Percentiles rank a stretch among this genome's conserved stretches.
phyloP scores from a whole-genome alignment of 2,113 vertebrate species.

The Globicephala melas region DNA sequence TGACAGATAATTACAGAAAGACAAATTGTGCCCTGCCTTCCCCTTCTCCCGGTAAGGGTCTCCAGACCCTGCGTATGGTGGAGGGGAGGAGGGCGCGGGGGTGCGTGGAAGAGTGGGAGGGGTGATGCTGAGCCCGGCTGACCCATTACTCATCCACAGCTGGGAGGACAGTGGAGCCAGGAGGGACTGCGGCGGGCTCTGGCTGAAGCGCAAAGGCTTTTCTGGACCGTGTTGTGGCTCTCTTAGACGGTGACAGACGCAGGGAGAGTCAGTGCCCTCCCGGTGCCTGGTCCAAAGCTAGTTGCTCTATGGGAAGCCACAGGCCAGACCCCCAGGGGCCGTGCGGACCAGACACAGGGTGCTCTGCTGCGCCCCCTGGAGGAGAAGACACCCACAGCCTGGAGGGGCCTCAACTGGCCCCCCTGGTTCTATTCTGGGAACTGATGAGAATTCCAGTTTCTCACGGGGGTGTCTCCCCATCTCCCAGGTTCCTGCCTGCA shows the following conservation, averaged over 20 bases:
- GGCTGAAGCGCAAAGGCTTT: not conserved
- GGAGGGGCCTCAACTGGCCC: fast-evolving
- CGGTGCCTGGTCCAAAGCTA: not conserved
- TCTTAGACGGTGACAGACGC: not conserved
- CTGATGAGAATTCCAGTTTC: not conserved
- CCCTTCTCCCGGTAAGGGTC: not conserved
- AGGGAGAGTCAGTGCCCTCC: not conserved
- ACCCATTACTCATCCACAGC: not conserved
- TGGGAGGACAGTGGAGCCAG: not conserved
- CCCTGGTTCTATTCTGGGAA: not conserved
- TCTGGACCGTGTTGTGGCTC: not conserved
- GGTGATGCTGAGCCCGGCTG: not conserved
- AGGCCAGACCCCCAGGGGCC: not conserved
- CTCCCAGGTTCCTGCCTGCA: not conserved
- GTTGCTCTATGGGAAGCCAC: too few relatives aligned
- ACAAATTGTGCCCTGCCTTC: conserved; percentile 10
- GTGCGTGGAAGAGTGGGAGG: too few relatives aligned
- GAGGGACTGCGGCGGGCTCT: not conserved
- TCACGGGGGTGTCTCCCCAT: not conserved
- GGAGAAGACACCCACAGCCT: not conserved
- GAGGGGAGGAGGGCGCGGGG: too few relatives aligned
- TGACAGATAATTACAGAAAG: conserved; percentile 62
- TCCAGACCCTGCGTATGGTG: not conserved
- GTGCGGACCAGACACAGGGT: fast-evolving
- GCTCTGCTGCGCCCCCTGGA: not conserved